Conservation (phyloP, 2,888 invertebrate species). For the Harpalus rufipes region DNA sequence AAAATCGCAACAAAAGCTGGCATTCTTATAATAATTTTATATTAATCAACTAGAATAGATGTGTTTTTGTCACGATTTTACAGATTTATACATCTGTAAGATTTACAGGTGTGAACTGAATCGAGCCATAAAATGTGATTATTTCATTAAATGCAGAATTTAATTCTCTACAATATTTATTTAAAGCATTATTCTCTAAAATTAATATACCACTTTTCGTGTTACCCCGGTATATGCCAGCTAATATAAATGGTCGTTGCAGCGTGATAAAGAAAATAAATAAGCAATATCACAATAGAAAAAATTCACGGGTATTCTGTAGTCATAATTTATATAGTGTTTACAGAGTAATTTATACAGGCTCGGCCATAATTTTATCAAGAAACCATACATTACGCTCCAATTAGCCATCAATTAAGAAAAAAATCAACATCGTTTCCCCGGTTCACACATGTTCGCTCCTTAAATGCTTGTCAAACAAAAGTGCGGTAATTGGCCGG, state of each 20-base stretch:
- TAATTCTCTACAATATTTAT: no score
- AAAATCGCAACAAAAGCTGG: no score
- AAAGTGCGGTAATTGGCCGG: constrained; percentile 55
- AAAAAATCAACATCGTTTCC: constrained; percentile 20
- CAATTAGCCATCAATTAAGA: constrained; percentile 40
- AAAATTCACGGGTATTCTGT: not conserved
- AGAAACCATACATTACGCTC: constrained; percentile 1
- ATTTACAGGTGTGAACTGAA: no score
- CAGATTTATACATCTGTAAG: no score
- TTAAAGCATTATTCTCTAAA: no score
- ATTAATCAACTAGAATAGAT: no score
- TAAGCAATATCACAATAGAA: not conserved
- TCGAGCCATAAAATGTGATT: no score
- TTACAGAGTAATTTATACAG: not conserved
- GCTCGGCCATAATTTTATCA: not conserved
- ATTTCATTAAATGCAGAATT: no score
- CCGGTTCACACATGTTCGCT: not conserved
- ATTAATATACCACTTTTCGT: no score
- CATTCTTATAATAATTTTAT: no score
- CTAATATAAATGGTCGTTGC: not conserved
- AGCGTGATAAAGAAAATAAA: not conserved
- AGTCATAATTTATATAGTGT: not conserved
- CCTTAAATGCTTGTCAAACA: constrained; percentile 51
- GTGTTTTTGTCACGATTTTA: no score
- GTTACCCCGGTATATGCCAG: no score